Percentiles rank a stretch among this genome's conserved stretches.
Conservation (phyloP, 2,888 invertebrate genomes). For the Callyntrura sp. region DNA sequence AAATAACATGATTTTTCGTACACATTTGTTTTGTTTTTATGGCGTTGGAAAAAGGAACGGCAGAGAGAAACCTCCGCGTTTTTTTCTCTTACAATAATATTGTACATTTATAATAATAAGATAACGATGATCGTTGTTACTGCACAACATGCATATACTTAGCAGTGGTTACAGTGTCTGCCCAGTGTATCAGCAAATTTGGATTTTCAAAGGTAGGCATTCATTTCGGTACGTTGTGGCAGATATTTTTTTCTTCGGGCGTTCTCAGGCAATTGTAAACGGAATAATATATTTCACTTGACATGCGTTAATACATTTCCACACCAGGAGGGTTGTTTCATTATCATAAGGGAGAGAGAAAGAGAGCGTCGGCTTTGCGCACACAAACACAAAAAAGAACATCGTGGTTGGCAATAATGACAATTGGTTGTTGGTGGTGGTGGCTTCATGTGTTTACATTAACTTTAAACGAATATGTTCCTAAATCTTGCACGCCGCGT, state of each 20-base stretch:
- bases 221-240: neutral
- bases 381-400: neutral
- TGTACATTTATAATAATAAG: neutral
- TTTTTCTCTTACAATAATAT: neutral
- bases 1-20: neutral
- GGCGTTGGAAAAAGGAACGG: neutral
- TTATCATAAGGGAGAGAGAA: constrained; percentile 1
- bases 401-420: constrained; percentile 21
- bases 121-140: too few relatives aligned
- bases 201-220: too few relatives aligned
- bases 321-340: constrained; percentile 6
- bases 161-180: neutral
- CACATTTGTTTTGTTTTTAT: neutral
- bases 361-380: neutral
- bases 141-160: neutral
- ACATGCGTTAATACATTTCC: constrained; percentile 26
- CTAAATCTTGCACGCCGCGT: neutral
- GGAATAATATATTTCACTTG: constrained; percentile 4
- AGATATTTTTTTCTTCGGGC: neutral
- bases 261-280: neutral
- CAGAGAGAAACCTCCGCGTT: neutral
- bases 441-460: constrained; percentile 46
- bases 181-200: neutral
- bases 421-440: neutral
- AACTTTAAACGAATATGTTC: constrained; percentile 27